Evolutionary conservation across 2,113 vertebrate genomes (phyloP).

Genomic region (Lanius collurio): DNA sequence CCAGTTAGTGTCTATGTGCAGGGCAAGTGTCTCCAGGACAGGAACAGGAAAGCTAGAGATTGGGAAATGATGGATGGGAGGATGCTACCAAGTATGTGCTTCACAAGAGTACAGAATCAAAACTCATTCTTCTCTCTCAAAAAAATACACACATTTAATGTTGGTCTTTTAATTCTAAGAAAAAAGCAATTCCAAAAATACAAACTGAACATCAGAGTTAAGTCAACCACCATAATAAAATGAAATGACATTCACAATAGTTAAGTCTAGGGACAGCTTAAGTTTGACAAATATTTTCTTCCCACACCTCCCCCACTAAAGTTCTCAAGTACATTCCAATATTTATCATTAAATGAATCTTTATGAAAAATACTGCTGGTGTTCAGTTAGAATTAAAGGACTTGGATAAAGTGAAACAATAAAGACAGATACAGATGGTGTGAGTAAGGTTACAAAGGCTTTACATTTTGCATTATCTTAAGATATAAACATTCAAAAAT

Average conservation of each 20-base stretch:
- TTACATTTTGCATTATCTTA: conserved; percentile 80
- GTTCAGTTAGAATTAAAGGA: conserved; percentile 81
- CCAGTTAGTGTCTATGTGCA: background rate
- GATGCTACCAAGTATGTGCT: conserved; percentile 39
- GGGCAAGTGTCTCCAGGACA: conserved; percentile 1
- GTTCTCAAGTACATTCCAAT: conserved; percentile 63
- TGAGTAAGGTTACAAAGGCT: conserved; percentile 74
- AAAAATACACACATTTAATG: conserved; percentile 85
- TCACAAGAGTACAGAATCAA: conserved; percentile 71
- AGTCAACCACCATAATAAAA: conserved; percentile 76
- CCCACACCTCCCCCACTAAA: background rate
- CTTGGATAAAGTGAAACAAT: conserved; percentile 69
- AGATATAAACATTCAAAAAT: conserved; percentile 81
- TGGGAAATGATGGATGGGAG: background rate
- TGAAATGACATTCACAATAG: conserved; percentile 76
- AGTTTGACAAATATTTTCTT: conserved; percentile 62
- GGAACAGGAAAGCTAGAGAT: background rate
- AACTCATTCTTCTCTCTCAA: conserved; percentile 76
- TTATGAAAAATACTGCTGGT: conserved; percentile 82
- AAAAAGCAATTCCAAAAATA: conserved; percentile 81
- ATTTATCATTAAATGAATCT: conserved; percentile 46
- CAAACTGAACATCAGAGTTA: conserved; percentile 83
- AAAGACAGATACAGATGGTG: conserved; percentile 64
- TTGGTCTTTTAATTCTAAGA: conserved; percentile 80
- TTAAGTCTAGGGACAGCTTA: conserved; percentile 72